phyloP scores from a whole-genome alignment of 2,113 vertebrate species.

The Dicrurus megarhynchus region DNA sequence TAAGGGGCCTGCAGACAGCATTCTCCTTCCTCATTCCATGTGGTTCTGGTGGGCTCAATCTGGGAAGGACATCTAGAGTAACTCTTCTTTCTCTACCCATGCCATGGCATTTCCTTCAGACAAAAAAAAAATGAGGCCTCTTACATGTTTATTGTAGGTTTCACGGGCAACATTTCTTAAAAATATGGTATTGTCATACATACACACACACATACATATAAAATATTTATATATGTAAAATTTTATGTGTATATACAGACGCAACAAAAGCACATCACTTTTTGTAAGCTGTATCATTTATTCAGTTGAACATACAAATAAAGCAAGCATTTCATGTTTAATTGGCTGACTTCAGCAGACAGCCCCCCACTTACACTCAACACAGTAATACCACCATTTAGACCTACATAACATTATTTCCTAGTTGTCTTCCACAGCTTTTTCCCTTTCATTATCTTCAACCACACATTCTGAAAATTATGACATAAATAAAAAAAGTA shows the following conservation, averaged over 20 bases:
- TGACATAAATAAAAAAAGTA: background rate
- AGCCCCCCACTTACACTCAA: rapidly evolving
- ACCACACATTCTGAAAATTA: background rate
- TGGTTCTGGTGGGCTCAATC: background rate
- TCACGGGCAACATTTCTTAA: background rate
- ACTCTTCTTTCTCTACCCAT: background rate
- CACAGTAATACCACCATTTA: background rate
- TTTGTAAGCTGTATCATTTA: background rate
- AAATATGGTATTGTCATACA: background rate
- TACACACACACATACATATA: background rate
- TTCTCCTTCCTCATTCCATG: background rate
- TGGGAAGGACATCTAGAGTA: background rate
- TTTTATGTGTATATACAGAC: background rate
- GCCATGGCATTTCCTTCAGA: background rate
- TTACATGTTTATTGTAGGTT: background rate
- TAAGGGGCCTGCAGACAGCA: background rate
- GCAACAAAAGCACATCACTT: background rate
- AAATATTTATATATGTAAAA: background rate
- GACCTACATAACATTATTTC: background rate
- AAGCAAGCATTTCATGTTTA: background rate
- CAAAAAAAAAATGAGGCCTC: background rate
- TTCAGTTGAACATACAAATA: background rate
- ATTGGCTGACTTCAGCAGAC: background rate
- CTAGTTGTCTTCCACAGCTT: background rate
- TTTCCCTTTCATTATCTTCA: background rate